Base-by-base conservation (phyloP, 2,113 vertebrate genomes). In the Platanista minor region DNA sequence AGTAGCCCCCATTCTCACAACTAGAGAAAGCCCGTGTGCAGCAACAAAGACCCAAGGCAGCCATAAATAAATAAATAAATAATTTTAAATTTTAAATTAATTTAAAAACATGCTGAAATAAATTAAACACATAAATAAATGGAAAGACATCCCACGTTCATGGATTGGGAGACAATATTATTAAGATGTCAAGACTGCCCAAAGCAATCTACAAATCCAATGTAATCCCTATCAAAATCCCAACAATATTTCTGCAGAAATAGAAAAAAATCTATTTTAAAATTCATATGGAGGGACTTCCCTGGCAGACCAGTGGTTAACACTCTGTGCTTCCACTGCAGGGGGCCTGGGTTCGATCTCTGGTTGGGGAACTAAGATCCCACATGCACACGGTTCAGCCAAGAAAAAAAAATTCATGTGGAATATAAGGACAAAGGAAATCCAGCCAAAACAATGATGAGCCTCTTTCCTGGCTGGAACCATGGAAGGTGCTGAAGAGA, bases 101-200 rank as follows among this genome's bases (percentile, higher is more conserved):
- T n/a, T n/a, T n/a, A 46, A 49, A 14, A 49, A 15, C 3, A 49
- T 14, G 49, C 49, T 49, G 49, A 49, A 49, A 14, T 49, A 90
- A 93, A 90, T 83, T 41, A 74, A 90, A 92, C n/a, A 95, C 2
- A 84, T 10, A 77, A 83, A 52, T 54, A 87, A 94, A 75, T 64
- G 81, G 43, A 25, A 54, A 82, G 29, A 81, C 3, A 87, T 14
- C 31, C 20, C 27, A 87, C 0, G 8, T 36, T 43, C 54, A 75
- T 74, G 36, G 13, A 74, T 5, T 82, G 20, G 59, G 92, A 95
- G 54, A 62, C 41, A 20, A 46, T 31, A 75, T 11, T 75, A 8
- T 36, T 77, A 78, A 41, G n/a, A 41, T 78, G 8, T n/a, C n/a
- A 87, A 54, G 39, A 87, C 12, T 31, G 83, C 15, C 41, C 11